These are phyloP conservation scores for Allacma fusca DNA, from an alignment of 2,888 invertebrate genomes.

Conservation along the genomic window DNA sequence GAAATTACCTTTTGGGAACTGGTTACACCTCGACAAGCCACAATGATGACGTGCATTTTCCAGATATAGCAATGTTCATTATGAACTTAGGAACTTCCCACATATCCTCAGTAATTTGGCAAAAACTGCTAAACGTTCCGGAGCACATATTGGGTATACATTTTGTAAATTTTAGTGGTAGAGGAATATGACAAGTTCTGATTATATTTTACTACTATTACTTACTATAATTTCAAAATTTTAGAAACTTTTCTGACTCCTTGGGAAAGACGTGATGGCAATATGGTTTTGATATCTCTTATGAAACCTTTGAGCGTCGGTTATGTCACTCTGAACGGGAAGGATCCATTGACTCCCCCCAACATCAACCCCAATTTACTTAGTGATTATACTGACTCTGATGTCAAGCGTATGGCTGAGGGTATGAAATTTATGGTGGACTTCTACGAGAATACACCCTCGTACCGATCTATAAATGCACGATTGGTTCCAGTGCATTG, in stretches of 20 bases:
- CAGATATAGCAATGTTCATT: conserved; percentile 53
- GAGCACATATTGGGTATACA: conserved; percentile 25
- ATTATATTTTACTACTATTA: too few species aligned
- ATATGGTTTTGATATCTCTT: conserved; percentile 24
- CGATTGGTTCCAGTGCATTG: conserved; percentile 35
- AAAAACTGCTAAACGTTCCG: conserved; percentile 35
- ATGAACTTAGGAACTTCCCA: conserved; percentile 45
- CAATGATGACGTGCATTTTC: conserved; percentile 49
- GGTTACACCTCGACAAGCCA: conserved; percentile 32
- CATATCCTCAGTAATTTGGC: conserved; percentile 30
- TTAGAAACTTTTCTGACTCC: too few species aligned
- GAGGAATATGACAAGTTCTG: too few species aligned
- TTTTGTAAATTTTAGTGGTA: too few species aligned
- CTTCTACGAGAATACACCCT: too few species aligned
- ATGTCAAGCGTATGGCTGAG: conserved; percentile 48
- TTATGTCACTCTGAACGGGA: conserved; percentile 46
- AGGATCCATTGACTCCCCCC: conserved; percentile 47
- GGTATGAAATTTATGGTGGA: conserved; percentile 63
- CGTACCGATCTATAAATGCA: conserved; percentile 33
- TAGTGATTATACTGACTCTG: conserved; percentile 32
- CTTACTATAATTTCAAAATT: too few species aligned
- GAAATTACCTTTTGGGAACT: conserved; percentile 32
- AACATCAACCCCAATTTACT: conserved; percentile 52
- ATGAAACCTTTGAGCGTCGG: conserved; percentile 45
- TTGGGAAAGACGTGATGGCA: conserved; percentile 46